Percentiles rank a stretch among this genome's conserved stretches.
phyloP scores from a whole-genome alignment of 1,140 invertebrate genomes.

The Ephestia elutella region DNA sequence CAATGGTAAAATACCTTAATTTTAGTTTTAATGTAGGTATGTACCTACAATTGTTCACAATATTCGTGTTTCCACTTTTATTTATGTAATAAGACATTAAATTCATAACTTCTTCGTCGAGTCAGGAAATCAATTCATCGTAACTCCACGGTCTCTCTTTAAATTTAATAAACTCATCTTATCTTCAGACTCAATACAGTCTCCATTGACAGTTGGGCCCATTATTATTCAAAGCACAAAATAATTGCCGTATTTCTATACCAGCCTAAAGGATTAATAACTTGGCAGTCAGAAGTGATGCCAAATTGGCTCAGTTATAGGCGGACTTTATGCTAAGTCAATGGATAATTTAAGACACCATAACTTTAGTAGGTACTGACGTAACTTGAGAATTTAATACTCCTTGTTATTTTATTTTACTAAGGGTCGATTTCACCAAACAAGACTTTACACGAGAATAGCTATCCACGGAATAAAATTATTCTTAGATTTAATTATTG shows the following conservation, averaged over 20 bases:
- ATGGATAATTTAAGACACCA: background rate
- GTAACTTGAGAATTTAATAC: no score
- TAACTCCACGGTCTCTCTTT: background rate
- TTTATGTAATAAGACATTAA: no score
- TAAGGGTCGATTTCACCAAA: no score
- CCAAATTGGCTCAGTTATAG: slow-evolving; percentile 3
- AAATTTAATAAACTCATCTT: background rate
- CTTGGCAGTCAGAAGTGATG: background rate
- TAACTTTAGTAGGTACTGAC: background rate
- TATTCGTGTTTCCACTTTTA: no score
- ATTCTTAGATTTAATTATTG: no score
- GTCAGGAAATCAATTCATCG: background rate
- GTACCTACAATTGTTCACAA: no score
- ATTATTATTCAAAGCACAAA: slow-evolving; percentile 9
- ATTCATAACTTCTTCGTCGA: background rate
- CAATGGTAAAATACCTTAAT: no score
- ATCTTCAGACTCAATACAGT: background rate
- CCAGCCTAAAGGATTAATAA: slow-evolving; percentile 4
- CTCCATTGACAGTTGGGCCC: slow-evolving; percentile 5
- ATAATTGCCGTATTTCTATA: background rate
- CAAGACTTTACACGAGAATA: no score
- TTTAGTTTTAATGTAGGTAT: no score
- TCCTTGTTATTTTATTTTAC: no score
- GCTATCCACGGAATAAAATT: no score
- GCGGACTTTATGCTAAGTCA: slow-evolving; percentile 4